A percentile compares a stretch with the other conserved stretches of the same genome.
Conservation (phyloP, 1,140 invertebrate species). For the Matsumurasca onukii region DNA sequence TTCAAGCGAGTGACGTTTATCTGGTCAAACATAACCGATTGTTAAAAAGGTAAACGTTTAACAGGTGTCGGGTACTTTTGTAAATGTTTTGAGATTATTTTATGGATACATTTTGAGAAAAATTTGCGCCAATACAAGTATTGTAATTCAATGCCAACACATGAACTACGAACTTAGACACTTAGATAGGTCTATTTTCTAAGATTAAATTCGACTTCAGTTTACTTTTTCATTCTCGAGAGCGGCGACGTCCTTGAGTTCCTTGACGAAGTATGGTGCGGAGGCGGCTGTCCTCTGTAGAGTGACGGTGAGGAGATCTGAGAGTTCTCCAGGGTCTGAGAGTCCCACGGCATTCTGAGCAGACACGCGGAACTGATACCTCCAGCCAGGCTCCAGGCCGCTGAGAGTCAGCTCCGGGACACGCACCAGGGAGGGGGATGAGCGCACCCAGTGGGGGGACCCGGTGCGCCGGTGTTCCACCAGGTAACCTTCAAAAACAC, state of each 20-base stretch:
- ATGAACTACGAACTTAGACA: too few relatives aligned
- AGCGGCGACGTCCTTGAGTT: slow-evolving; percentile 63
- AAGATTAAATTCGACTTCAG: too few relatives aligned
- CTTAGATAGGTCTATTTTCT: too few relatives aligned
- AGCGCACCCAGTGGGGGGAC: slow-evolving; percentile 73
- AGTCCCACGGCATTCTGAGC: slow-evolving; percentile 83
- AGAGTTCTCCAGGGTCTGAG: slow-evolving; percentile 75
- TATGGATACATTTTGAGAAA: too few relatives aligned
- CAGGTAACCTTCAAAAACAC: slow-evolving; percentile 57
- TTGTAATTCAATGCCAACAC: too few relatives aligned
- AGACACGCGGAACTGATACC: slow-evolving; percentile 86
- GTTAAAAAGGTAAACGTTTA: too few relatives aligned
- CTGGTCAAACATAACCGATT: too few relatives aligned
- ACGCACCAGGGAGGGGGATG: slow-evolving; percentile 65
- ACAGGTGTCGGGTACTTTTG: too few relatives aligned
- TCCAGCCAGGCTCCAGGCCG: slow-evolving; percentile 79
- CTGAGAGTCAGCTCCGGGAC: slow-evolving; percentile 71
- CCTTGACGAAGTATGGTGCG: slow-evolving; percentile 66
- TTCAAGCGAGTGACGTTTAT: too few relatives aligned
- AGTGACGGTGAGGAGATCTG: slow-evolving; percentile 74
- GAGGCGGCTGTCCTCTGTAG: slow-evolving; percentile 64
- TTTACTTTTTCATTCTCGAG: slow-evolving; percentile 75
- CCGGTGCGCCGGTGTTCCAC: slow-evolving; percentile 78
- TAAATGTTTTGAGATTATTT: too few relatives aligned
- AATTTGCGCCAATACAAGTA: too few relatives aligned